Conservation (phyloP, 2,888 invertebrate genomes). For the Volucella zonaria region DNA sequence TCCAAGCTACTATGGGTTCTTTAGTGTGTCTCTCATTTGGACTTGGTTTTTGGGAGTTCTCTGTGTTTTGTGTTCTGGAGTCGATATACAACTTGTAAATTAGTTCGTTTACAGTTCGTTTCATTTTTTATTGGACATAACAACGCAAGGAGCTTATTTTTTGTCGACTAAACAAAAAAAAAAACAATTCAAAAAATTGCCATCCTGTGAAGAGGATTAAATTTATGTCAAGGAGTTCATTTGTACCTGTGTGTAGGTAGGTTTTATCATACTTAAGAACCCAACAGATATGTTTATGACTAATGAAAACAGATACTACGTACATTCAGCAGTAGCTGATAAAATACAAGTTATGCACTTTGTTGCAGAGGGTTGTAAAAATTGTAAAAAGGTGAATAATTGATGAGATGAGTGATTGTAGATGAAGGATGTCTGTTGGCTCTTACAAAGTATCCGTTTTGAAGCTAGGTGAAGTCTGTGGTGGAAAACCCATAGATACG, state of each 20-base stretch:
- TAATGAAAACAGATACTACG: conserved; percentile 30
- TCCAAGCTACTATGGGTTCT: conserved; percentile 12
- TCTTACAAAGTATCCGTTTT: too few species aligned
- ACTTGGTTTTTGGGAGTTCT: conserved; percentile 26
- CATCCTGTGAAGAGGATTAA: conserved; percentile 9
- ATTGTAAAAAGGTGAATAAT: too few species aligned
- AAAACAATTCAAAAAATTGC: background rate
- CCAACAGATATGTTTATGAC: conserved; percentile 21
- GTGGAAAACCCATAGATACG: too few species aligned
- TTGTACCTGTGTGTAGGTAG: background rate
- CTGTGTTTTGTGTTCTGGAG: conserved; percentile 29
- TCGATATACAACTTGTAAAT: conserved; percentile 67
- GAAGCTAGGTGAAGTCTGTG: too few species aligned
- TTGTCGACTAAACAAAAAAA: background rate
- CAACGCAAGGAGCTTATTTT: conserved; percentile 53
- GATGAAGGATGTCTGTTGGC: too few species aligned
- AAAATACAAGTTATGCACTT: conserved; percentile 1
- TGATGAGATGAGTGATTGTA: too few species aligned
- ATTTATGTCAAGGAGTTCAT: background rate
- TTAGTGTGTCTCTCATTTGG: conserved; percentile 5
- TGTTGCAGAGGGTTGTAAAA: background rate
- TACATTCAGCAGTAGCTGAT: conserved; percentile 40
- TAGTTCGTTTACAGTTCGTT: conserved; percentile 62
- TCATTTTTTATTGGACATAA: conserved; percentile 60
- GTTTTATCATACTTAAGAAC: background rate